phyloP scores from a whole-genome alignment of 1,140 invertebrate species.

The Drosophila elegans region DNA sequence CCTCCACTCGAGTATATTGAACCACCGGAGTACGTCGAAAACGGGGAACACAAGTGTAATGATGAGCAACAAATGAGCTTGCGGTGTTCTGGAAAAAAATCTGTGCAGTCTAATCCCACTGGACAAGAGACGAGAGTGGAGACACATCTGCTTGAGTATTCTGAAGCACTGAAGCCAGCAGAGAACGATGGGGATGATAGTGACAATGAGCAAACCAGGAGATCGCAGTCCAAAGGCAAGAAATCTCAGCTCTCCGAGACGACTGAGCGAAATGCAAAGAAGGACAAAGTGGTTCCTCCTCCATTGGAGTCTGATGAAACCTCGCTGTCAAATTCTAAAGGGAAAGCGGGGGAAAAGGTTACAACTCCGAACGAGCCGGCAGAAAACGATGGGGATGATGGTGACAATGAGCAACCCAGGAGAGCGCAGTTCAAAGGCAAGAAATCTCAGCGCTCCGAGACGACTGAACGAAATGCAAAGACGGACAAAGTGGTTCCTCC shows the following conservation, averaged over 20 bases:
- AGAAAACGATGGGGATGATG: no score
- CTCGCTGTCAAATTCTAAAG: no score
- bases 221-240: not conserved
- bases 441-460: not conserved
- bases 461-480: not conserved
- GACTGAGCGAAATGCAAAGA: not conserved
- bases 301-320: conserved; percentile 1
- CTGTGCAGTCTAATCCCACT: not conserved
- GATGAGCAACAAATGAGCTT: not conserved
- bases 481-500: not conserved
- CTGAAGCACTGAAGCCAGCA: no score
- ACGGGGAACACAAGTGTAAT: not conserved
- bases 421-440: not conserved
- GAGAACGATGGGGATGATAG: no score
- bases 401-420: no score
- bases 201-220: no score
- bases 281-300: not conserved
- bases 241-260: not conserved
- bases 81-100: not conserved
- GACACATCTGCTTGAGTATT: no score
- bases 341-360: no score
- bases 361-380: no score
- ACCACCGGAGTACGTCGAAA: not conserved
- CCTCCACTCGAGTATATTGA: conserved; percentile 4
- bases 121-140: not conserved